A percentile compares a stretch with the other conserved stretches of the same genome.
These are phyloP conservation scores for Drosophila burlai DNA, from an alignment of 1,140 invertebrate genomes.

Conservation along the genomic window DNA sequence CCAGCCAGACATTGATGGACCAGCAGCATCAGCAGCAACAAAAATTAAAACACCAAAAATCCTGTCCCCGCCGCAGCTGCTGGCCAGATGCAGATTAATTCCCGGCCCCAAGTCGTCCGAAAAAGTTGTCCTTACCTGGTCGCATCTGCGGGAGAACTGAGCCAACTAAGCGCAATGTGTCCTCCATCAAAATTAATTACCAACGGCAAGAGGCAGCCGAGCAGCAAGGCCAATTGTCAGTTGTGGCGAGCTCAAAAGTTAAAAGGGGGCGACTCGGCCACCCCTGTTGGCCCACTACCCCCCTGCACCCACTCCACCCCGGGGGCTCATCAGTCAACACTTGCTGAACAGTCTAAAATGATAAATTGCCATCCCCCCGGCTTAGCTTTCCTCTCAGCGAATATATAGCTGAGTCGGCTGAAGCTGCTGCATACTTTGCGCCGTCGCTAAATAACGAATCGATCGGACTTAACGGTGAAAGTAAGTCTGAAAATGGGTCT, in stretches of 20 bases:
- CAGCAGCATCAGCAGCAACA: conserved; percentile 39
- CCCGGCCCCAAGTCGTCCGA: conserved; percentile 46
- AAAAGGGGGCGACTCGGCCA: conserved; percentile 72
- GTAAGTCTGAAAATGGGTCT: background rate
- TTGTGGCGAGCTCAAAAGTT: conserved; percentile 70
- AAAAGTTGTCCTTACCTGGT: conserved; percentile 70
- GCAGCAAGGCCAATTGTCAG: conserved; percentile 71
- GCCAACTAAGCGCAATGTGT: conserved; percentile 78
- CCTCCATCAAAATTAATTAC: conserved; percentile 85
- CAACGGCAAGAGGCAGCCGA: conserved; percentile 60
- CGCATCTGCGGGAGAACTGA: conserved; percentile 55
- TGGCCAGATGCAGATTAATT: conserved; percentile 69
- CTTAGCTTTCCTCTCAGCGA: conserved; percentile 17
- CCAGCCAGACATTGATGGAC: conserved; percentile 78
- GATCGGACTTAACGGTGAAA: conserved; percentile 4
- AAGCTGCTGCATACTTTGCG: conserved; percentile 63
- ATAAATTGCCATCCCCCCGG: conserved; percentile 62
- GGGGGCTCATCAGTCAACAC: conserved; percentile 68
- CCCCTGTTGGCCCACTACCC: conserved; percentile 21
- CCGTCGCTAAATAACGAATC: conserved; percentile 16
- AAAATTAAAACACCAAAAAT: conserved; percentile 74
- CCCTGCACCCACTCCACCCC: background rate
- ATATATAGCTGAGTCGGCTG: conserved; percentile 30
- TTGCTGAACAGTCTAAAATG: conserved; percentile 62
- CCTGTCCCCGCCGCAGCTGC: conserved; percentile 40